phyloP scores from a whole-genome alignment of 1,140 invertebrate species.

The Drosophila lacteicornis region DNA sequence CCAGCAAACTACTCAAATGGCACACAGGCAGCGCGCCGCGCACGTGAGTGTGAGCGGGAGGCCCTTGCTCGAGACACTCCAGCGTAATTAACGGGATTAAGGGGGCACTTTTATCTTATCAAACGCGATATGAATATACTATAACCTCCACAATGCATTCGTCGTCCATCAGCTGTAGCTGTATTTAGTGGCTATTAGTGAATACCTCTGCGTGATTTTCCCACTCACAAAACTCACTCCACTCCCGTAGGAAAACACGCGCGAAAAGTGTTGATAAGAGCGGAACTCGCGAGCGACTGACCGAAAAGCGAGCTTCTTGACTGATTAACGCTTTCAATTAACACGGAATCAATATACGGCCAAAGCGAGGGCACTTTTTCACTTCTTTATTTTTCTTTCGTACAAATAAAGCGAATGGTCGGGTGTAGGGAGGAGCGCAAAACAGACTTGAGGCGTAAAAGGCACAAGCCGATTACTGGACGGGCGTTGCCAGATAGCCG shows the following conservation, averaged over 20 bases:
- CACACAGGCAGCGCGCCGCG: not conserved
- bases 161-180: conserved; percentile 32
- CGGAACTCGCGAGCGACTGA: conserved; percentile 27
- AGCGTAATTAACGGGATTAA: conserved; percentile 28
- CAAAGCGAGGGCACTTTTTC: conserved; percentile 22
- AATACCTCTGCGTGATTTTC: not conserved
- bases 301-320: conserved; percentile 39
- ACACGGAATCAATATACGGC: conserved; percentile 66
- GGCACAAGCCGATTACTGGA: conserved; percentile 33
- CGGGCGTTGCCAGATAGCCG: conserved; percentile 61
- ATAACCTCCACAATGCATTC: conserved; percentile 22
- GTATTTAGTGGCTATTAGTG: conserved; percentile 10
- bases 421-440: conserved; percentile 56
- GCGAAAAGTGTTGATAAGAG: conserved; percentile 50
- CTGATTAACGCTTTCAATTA: conserved; percentile 78
- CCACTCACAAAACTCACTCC: conserved; percentile 31
- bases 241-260: conserved; percentile 63
- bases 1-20: conserved; percentile 4
- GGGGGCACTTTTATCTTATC: conserved; percentile 50
- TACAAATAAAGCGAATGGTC: conserved; percentile 72
- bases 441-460: conserved; percentile 22
- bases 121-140: conserved; percentile 9
- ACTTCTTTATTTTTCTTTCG: conserved; percentile 35
- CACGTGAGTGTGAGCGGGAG: conserved; percentile 50
- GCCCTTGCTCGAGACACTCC: not conserved